Evolutionary conservation across 1,140 invertebrate species (phyloP).

Genomic region (Leptestheria dahalacensis): DNA sequence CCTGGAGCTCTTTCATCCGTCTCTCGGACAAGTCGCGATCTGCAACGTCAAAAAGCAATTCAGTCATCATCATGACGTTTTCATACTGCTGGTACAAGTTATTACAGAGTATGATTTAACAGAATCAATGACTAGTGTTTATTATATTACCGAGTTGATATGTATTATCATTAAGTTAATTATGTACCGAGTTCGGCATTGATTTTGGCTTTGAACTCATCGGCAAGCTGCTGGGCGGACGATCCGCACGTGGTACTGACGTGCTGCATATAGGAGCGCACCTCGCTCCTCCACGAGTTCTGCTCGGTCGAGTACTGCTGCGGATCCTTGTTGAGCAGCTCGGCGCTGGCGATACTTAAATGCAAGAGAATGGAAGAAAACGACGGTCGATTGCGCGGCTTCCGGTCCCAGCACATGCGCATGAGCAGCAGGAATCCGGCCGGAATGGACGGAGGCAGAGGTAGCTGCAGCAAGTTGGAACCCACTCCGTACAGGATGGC

Average conservation of each 20-base stretch:
- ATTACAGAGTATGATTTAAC: too few relatives aligned
- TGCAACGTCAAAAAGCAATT: slow-evolving; percentile 47
- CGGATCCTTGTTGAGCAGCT: slow-evolving; percentile 47
- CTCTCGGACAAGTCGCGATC: slow-evolving; percentile 55
- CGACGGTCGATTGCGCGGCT: slow-evolving; percentile 82
- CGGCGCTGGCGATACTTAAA: slow-evolving; percentile 66
- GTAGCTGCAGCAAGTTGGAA: slow-evolving; percentile 73
- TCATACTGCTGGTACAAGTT: too few relatives aligned
- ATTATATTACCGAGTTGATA: too few relatives aligned
- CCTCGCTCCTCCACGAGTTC: neutral
- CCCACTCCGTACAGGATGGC: slow-evolving; percentile 97
- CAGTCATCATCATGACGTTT: too few relatives aligned
- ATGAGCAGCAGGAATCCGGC: slow-evolving; percentile 65
- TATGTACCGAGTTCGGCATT: neutral
- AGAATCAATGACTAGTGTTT: too few relatives aligned
- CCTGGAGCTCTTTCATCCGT: slow-evolving; percentile 64
- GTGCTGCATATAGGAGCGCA: neutral
- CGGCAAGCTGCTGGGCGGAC: neutral
- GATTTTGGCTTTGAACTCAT: neutral
- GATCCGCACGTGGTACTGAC: neutral
- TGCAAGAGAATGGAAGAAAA: slow-evolving; percentile 85
- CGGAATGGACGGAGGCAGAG: slow-evolving; percentile 78
- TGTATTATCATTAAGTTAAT: neutral
- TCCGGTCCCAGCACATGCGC: slow-evolving; percentile 80
- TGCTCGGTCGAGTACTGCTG: slow-evolving; percentile 37